Evolutionary conservation across 2,888 invertebrate species (phyloP), one percentile per base, ranked within the genome.

Genomic region (Leucophenga maculata): DNA sequence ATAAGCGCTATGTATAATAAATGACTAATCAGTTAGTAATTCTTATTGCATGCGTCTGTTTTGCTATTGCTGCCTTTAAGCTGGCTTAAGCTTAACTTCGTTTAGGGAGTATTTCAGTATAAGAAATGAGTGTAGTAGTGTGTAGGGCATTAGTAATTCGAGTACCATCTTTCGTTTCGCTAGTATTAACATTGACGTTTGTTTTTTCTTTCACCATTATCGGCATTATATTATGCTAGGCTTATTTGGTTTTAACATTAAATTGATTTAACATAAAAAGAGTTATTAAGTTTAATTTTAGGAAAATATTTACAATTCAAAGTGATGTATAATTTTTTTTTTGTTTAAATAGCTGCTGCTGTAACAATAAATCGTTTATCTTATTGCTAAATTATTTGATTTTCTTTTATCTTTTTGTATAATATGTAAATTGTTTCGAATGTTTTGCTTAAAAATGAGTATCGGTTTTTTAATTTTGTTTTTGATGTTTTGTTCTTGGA

Each of bases 251-350:
- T 50, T n/a, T 50, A 50, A 50, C 18, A 18, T n/a, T 50, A 50
- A 16, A 18, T n/a, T 50, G 26, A 26, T 26, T 26, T 26, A 26
- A 18, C 50, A 16, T 50, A 50, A 50, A 50, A 16, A n/a, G n/a
- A n/a, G n/a, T n/a, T n/a, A n/a, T 50, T 50, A n/a, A 50, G 8
- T 50, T 50, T 18, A 50, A 50, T 32, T 59, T 55, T 59, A 59
- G 59, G 32, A 59, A 59, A 32, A n/a, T 59, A 59, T 59, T 31
- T 59, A 59, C 59, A 59, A 59, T 50, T 50, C 3, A n/a, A 50
- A 50, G 18, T 50, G 39, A 39, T 39, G 1, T 39, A 1, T 39
- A 6, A 39, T 39, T 11, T 39, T 39, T 39, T 39, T 39, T 39
- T 39, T 39, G 3, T 39, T 8, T 39, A 6, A 6, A 6, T 11